A percentile compares a stretch with the other conserved stretches of the same genome.
Evolutionary conservation across 2,888 invertebrate species (phyloP).

Genomic region (Zonitis immaculata): DNA sequence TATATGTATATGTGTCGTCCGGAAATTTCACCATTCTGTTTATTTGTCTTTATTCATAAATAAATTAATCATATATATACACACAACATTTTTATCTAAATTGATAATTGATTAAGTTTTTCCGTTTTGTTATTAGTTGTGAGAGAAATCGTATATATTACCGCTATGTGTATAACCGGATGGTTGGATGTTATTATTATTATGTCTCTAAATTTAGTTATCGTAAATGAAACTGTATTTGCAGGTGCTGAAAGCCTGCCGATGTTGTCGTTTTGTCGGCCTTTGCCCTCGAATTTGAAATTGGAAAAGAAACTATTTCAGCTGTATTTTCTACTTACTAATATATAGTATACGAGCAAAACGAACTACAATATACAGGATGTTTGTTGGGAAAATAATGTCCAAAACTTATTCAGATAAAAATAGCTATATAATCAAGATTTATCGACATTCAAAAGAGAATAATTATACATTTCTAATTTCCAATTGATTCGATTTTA

Average conservation of each 20-base stretch:
- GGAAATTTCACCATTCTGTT: neutral
- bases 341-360: no score
- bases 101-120: neutral
- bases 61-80: no score
- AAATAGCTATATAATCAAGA: no score
- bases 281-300: constrained; percentile 15
- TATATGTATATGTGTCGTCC: no score
- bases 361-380: no score
- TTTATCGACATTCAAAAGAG: no score
- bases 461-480: no score
- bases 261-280: no score
- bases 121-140: neutral
- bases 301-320: constrained; percentile 15
- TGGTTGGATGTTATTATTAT: constrained; percentile 28
- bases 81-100: neutral
- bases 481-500: no score
- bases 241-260: constrained; percentile 35
- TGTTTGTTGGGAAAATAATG: no score
- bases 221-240: constrained; percentile 36
- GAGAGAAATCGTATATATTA: neutral
- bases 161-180: constrained; percentile 22
- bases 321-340: constrained; percentile 5
- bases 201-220: constrained; percentile 33
- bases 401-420: no score
- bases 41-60: no score